Evolutionary conservation across 2,888 invertebrate genomes (phyloP).

Genomic region (Mesodorylaimus sp.): DNA sequence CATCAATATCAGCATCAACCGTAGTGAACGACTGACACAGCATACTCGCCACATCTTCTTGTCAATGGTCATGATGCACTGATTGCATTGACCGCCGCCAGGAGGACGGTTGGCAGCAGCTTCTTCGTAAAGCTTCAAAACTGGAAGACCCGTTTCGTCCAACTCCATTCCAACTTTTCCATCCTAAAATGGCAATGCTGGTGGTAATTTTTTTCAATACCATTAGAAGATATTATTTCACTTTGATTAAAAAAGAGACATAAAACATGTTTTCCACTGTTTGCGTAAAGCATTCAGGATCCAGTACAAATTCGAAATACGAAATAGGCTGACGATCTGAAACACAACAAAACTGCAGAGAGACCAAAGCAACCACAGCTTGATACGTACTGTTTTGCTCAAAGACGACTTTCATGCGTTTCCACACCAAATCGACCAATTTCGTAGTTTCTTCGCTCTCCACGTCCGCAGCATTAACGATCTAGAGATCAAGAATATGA

Average conservation of each 20-base stretch:
- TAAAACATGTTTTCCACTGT: conserved; percentile 12
- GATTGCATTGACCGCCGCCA: background rate
- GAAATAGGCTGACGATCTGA: background rate
- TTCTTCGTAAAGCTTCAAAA: background rate
- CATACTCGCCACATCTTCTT: background rate
- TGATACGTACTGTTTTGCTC: background rate
- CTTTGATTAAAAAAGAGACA: conserved; percentile 10
- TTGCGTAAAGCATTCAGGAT: conserved; percentile 6
- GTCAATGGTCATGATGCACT: background rate
- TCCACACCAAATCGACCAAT: background rate
- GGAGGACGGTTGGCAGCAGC: background rate
- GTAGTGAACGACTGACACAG: background rate
- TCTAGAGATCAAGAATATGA: no score
- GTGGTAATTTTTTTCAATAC: background rate
- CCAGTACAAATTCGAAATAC: conserved; percentile 8
- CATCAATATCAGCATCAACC: background rate
- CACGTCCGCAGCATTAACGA: no score
- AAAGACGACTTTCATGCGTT: background rate
- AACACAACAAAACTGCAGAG: background rate
- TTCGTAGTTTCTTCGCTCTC: background rate
- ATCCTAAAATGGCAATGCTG: background rate
- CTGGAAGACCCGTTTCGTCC: background rate
- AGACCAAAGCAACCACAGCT: background rate
- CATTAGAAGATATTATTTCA: background rate
- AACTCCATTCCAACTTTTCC: background rate